Percentiles rank a stretch among this genome's conserved stretches.
These are phyloP conservation scores for Caenorhabditis latens DNA, from an alignment of 1,140 invertebrate species.

Conservation along the genomic window DNA sequence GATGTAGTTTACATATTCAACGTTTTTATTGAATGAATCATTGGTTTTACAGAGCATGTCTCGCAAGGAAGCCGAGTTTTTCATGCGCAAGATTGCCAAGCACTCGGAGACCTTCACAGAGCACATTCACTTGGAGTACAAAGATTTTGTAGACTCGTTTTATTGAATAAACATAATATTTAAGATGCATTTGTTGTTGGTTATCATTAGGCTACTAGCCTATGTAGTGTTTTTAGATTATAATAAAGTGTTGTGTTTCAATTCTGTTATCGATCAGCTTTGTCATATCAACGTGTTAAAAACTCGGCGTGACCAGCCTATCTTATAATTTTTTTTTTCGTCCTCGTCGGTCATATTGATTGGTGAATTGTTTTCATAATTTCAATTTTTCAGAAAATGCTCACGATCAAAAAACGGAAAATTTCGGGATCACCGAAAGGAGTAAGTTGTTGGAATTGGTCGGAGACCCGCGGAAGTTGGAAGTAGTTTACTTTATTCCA, in stretches of 20 bases:
- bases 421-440: neutral
- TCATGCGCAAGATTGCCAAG: constrained; percentile 40
- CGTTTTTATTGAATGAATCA: no score
- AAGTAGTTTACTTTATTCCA: no score
- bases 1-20: neutral
- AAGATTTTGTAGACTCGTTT: constrained; percentile 28
- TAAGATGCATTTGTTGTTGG: neutral
- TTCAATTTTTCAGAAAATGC: constrained; percentile 8
- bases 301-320: no score
- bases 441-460: constrained; percentile 7
- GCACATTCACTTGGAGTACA: constrained; percentile 25
- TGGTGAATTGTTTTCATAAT: neutral
- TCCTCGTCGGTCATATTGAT: neutral
- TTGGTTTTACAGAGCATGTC: constrained; percentile 31
- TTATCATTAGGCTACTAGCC: neutral
- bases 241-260: no score
- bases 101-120: neutral
- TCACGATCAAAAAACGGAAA: constrained; percentile 8
- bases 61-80: constrained; percentile 25
- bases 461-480: no score
- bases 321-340: neutral
- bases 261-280: no score
- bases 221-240: no score
- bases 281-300: no score
- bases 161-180: neutral